Evolutionary conservation across 2,797 vertebrate species (phyloP).

Genomic region (Columba guinea): DNA sequence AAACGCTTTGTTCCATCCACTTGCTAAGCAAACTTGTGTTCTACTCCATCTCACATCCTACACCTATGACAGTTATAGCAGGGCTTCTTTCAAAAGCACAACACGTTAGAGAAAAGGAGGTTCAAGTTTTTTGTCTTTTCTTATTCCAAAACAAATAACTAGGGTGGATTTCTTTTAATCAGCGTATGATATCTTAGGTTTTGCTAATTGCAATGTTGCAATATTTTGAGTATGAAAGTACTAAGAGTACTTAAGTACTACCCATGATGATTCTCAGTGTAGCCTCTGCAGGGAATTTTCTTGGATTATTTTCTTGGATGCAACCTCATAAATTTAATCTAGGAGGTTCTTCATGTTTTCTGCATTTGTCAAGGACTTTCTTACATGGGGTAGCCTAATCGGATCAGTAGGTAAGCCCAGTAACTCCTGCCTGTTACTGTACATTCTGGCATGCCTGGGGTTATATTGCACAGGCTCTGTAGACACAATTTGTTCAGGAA

Average conservation of each 20-base stretch:
- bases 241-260: too few relatives aligned
- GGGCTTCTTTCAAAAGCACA: neutral
- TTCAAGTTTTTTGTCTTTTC: neutral
- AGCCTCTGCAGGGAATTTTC: neutral
- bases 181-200: neutral
- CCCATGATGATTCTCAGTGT: neutral
- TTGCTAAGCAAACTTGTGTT: neutral
- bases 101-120: neutral
- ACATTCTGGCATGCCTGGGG: neutral
- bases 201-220: neutral
- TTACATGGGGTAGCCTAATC: neutral
- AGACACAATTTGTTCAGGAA: neutral
- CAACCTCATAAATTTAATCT: neutral
- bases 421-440: neutral
- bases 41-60: neutral
- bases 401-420: neutral
- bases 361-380: neutral
- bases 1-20: neutral
- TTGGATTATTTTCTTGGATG: neutral
- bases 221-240: neutral
- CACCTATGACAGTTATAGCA: neutral
- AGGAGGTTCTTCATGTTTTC: neutral
- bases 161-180: neutral
- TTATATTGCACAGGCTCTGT: neutral
- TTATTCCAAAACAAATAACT: neutral